Evolutionary conservation across 1,140 invertebrate genomes (phyloP), one percentile per base, ranked within the genome.

Genomic region (Geopemphigus sp.): DNA sequence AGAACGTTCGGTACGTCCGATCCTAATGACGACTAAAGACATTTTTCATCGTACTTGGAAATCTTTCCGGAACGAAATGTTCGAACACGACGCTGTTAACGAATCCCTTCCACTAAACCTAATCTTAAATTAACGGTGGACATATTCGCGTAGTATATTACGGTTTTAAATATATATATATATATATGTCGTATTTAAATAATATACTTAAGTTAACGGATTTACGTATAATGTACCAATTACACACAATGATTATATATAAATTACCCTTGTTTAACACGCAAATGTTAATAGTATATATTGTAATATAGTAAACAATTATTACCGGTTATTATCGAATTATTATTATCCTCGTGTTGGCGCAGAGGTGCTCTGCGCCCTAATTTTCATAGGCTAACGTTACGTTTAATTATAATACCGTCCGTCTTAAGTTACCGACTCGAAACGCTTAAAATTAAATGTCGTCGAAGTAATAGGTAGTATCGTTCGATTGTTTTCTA

Each of bases 211-310:
- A 56, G 29, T 39, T 57, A 32, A 59, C 59, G 59, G 22, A 24
- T 53, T 32, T 57, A 39, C 56, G 54, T 74, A 74, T 57, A 74
- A 74, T 39, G 39, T 74, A 57, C 14, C 6, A 24, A 57, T 57
- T 39, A 74, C 26, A 56, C 54, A 39, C 66, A 26, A 50, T 70
- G 29, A n/a, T n/a, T 17, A 53, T 70, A 57, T 74, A 39, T 22
- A 24, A 74, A 57, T 74, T 57, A 56, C 72, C 72, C 56, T 74
- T 74, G 72, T 74, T 74, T 39, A 74, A 57, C 53, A 74, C n/a
- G 59, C 19, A 32, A 68, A 63, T 68, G 47, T 47, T 24, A 47
- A 47, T 47, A 47, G 5, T 24, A 68, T 17, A 17, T 63, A 29
- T 26, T 8, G 26, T 47, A 68, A 68, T 47, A 8, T 47, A 68